These are phyloP conservation scores for Columba livia DNA, from an alignment of 2,113 vertebrate genomes.

Conservation along the genomic window DNA sequence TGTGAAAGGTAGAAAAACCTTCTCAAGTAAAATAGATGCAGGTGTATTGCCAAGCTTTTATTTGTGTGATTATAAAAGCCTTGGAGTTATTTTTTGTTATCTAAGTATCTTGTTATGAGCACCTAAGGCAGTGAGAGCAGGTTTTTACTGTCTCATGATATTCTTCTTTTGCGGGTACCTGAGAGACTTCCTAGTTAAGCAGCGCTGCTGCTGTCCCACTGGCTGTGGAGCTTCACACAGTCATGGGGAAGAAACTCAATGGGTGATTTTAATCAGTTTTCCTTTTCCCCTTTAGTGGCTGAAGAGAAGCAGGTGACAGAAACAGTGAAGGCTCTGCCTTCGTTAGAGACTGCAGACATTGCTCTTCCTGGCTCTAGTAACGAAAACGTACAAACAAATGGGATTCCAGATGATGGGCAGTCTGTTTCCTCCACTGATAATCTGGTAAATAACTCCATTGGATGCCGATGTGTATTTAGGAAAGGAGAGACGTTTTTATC, in stretches of 20 bases:
- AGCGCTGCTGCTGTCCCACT: neutral
- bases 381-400: slow-evolving; percentile 87
- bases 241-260: neutral
- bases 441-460: slow-evolving; percentile 78
- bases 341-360: slow-evolving; percentile 57
- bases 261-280: neutral
- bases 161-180: neutral
- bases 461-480: neutral
- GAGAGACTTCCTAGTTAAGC: neutral
- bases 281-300: slow-evolving; percentile 64
- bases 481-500: neutral
- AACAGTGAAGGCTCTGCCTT: neutral
- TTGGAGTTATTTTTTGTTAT: neutral
- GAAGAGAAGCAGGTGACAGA: slow-evolving; percentile 66
- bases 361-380: slow-evolving; percentile 56
- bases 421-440: slow-evolving; percentile 92
- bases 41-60: neutral
- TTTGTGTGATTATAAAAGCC: neutral
- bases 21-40: neutral
- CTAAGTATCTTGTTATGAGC: neutral
- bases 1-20: slow-evolving; percentile 71
- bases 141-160: neutral
- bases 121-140: neutral
- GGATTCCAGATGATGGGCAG: slow-evolving; percentile 89
- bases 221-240: neutral